Conservation (phyloP, 2,797 vertebrate species). For the Macropus fuliginosus region DNA sequence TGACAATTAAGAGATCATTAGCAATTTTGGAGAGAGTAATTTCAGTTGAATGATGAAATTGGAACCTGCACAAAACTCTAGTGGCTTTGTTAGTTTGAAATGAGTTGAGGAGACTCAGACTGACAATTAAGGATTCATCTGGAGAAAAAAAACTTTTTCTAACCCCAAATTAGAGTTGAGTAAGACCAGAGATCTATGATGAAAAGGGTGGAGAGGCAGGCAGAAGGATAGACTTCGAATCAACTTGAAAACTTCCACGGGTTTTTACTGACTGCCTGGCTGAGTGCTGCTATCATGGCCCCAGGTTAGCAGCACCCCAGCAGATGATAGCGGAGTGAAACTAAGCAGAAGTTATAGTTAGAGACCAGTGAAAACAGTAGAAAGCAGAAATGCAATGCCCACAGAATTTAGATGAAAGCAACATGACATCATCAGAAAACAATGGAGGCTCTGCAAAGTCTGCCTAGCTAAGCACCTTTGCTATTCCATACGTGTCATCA, state of each 20-base stretch:
- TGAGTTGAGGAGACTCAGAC: neutral
- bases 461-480: neutral
- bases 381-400: neutral
- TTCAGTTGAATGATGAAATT: neutral
- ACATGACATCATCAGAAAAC: neutral
- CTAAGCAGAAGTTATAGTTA: neutral
- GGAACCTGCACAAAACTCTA: neutral
- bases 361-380: neutral
- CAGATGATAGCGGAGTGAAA: neutral
- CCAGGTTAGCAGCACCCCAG: neutral
- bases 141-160: neutral
- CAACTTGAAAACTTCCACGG: neutral
- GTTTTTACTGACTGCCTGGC: neutral
- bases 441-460: neutral
- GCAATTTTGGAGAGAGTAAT: neutral
- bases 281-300: neutral
- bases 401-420: neutral
- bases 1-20: neutral
- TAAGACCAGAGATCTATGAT: neutral
- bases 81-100: neutral
- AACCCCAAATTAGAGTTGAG: neutral
- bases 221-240: neutral
- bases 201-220: neutral
- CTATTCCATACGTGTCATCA: neutral
- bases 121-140: neutral